phyloP scores from a whole-genome alignment of 2,888 invertebrate species.

The Latrodectus elegans region DNA sequence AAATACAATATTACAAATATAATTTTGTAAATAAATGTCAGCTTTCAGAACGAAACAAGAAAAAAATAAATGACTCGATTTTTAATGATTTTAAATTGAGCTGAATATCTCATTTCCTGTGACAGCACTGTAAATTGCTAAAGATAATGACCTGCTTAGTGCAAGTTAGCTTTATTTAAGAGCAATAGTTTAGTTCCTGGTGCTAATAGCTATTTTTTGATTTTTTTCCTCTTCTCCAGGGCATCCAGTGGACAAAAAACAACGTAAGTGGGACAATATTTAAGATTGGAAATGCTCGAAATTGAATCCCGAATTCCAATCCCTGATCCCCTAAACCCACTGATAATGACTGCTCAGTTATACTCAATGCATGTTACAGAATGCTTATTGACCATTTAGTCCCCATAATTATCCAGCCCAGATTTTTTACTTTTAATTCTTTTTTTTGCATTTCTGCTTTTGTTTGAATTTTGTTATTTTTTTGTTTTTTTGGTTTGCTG shows the following conservation, averaged over 20 bases:
- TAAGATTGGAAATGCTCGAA: not conserved
- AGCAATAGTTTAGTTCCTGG: slow-evolving; percentile 62
- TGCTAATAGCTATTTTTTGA: slow-evolving; percentile 62
- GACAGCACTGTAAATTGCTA: slow-evolving; percentile 15
- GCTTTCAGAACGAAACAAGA: no score
- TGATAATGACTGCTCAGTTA: not conserved
- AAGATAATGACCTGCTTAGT: slow-evolving; percentile 21
- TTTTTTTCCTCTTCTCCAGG: slow-evolving; percentile 63
- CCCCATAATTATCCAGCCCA: slow-evolving; percentile 21
- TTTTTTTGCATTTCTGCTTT: slow-evolving; percentile 23
- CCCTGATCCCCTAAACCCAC: not conserved
- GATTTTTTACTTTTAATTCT: slow-evolving; percentile 11
- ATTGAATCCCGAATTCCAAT: not conserved
- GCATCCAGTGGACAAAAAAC: slow-evolving; percentile 68
- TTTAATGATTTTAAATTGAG: not conserved
- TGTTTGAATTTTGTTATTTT: slow-evolving; percentile 41
- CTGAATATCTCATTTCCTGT: not conserved
- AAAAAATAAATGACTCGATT: not conserved
- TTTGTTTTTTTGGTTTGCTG: slow-evolving; percentile 30
- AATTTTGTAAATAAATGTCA: no score
- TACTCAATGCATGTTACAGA: slow-evolving; percentile 30
- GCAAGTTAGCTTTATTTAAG: slow-evolving; percentile 41
- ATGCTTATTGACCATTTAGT: slow-evolving; percentile 17
- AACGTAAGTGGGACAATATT: slow-evolving; percentile 28
- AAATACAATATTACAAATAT: no score